A percentile compares a stretch with the other conserved stretches of the same genome.
Conservation (phyloP, 2,797 vertebrate species). For the Adrianichthys oophorus region DNA sequence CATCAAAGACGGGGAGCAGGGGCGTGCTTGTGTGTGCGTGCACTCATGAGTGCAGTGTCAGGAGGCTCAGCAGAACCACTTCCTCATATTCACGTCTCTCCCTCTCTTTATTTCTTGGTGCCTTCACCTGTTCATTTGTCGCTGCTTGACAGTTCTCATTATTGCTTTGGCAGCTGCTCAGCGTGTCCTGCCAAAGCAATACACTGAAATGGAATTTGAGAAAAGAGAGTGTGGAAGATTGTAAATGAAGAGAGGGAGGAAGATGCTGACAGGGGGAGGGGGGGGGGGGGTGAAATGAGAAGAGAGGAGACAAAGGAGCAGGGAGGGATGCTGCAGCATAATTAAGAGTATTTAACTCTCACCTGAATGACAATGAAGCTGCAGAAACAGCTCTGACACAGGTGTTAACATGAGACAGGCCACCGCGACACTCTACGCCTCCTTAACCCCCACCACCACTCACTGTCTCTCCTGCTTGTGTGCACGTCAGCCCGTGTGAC, state of each 20-base stretch:
- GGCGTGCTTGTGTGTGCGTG: conserved; percentile 46
- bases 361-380: conserved; percentile 57
- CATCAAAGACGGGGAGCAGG: conserved; percentile 1
- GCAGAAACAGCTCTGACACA: conserved; percentile 46
- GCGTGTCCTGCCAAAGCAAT: conserved; percentile 78
- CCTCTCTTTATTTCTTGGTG: conserved; percentile 40
- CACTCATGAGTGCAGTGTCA: conserved; percentile 63
- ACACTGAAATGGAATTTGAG: conserved; percentile 74
- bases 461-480: no score
- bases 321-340: conserved; percentile 45
- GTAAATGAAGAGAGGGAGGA: conserved; percentile 63
- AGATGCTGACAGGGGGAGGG: conserved; percentile 51
- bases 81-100: conserved; percentile 67
- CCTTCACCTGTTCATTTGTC: conserved; percentile 81
- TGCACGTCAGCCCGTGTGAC: no score
- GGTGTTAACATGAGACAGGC: conserved; percentile 43
- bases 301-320: conserved; percentile 16
- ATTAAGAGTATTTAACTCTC: conserved; percentile 66
- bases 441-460: no score
- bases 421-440: conserved; percentile 11
- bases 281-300: conserved; percentile 18
- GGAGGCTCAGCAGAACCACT: conserved; percentile 54
- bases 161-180: conserved; percentile 80
- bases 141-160: conserved; percentile 81
- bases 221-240: conserved; percentile 61